phyloP scores from a whole-genome alignment of 2,797 vertebrate species.

The Neosilurus hyrtlii region DNA sequence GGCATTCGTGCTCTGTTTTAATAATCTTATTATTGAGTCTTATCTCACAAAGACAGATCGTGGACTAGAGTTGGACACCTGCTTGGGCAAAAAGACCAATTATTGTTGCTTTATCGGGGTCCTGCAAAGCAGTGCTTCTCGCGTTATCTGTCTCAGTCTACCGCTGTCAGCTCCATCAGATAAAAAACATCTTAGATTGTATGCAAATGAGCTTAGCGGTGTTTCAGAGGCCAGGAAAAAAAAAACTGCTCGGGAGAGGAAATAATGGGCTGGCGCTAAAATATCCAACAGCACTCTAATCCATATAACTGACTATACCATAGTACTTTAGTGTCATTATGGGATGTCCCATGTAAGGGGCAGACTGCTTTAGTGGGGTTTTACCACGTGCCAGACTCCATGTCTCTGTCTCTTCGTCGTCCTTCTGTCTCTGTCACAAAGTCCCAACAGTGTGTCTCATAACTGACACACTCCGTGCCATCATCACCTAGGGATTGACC shows the following conservation, averaged over 20 bases:
- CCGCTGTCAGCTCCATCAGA: constrained; percentile 12
- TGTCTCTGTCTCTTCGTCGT: too few species aligned
- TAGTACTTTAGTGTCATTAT: too few species aligned
- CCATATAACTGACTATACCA: too few species aligned
- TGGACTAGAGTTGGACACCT: constrained; percentile 40
- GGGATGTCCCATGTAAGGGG: too few species aligned
- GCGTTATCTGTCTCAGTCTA: constrained; percentile 11
- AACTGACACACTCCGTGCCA: too few species aligned
- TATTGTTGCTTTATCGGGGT: constrained; percentile 16
- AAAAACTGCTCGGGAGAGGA: background rate
- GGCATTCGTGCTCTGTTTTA: constrained; percentile 45
- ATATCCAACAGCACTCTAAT: background rate
- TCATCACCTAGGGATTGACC: too few species aligned
- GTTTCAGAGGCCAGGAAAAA: background rate
- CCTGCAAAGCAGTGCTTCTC: background rate
- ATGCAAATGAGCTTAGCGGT: constrained; percentile 7
- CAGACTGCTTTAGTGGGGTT: too few species aligned
- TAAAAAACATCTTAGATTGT: constrained; percentile 11
- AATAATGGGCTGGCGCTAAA: background rate
- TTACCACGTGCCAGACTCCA: too few species aligned
- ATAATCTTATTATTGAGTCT: constrained; percentile 29
- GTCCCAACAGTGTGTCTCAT: too few species aligned
- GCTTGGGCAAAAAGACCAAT: constrained; percentile 35
- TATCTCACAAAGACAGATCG: constrained; percentile 50
- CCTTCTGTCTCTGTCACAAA: too few species aligned